Evolutionary conservation across 2,113 vertebrate species (phyloP), one percentile per base, ranked within the genome.

Genomic region (Cairina moschata): DNA sequence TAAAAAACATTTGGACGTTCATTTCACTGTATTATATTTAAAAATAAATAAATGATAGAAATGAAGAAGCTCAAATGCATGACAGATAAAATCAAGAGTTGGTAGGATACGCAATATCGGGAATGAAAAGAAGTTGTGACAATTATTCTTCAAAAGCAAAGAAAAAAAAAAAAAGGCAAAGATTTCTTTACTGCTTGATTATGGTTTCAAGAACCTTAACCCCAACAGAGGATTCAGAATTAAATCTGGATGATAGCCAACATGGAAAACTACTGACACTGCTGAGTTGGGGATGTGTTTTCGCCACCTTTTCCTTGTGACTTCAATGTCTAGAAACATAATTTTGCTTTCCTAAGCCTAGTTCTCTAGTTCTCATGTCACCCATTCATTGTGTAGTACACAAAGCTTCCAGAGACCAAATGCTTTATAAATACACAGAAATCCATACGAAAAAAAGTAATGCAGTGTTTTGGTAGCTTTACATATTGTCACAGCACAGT

Each of bases 181-280:
- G 14, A 80, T 60, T 83, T 68, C 7, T 88, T 93, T 60, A 73
- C 1, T 0, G 3, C 5, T 90, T 0, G 0, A 31, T 90, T 59
- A 78, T 11, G 16, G 1, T 78, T 79, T 79, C 62, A 91, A 67
- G 46, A 55, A 46, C 31, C 58, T 78, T 84, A 91, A 81, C 8
- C 6, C 40, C 1, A 56, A 11, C 29, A 65, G 9, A 42, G 14
- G 18, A 9, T 42, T 66, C 4, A 10, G 38, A 88, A 94, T 83
- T 29, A 87, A 90, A 81, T 38, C 14, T 87, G 21, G 14, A 36
- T 86, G 25, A 75, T 23, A 68, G 21, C 16, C 36, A n/a, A 65
- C 29, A 62, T 4, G 10, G 36, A 85, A 66, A 84, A 68, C 48
- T 55, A 77, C 26, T 86, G 40, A 74, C 44, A 29, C 17, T 87